Conservation (phyloP, 2,113 vertebrate genomes). For the Zootoca vivipara region DNA sequence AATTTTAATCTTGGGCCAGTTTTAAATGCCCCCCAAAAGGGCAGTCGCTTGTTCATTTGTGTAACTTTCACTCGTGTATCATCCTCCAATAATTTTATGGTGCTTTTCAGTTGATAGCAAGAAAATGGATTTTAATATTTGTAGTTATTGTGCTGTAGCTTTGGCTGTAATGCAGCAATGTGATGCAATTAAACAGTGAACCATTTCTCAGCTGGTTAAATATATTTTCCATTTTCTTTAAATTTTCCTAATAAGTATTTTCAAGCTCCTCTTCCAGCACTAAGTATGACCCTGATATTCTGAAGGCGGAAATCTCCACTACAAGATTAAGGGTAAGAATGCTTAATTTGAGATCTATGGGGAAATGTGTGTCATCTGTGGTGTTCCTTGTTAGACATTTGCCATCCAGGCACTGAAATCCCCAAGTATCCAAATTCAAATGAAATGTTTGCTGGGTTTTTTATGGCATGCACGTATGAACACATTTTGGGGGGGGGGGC, state of each 20-base stretch:
- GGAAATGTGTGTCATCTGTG: neutral
- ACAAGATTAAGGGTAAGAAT: slow-evolving; percentile 85
- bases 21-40: neutral
- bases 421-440: slow-evolving; percentile 24
- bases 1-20: neutral
- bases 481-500: neutral
- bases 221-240: slow-evolving; percentile 9
- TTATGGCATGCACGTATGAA: neutral
- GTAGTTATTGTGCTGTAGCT: slow-evolving; percentile 5
- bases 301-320: slow-evolving; percentile 88
- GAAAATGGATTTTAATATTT: neutral
- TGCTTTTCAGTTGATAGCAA: neutral
- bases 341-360: slow-evolving; percentile 12
- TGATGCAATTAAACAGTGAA: slow-evolving; percentile 18
- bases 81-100: neutral
- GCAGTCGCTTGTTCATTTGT: neutral
- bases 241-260: slow-evolving; percentile 75
- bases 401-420: slow-evolving; percentile 14
- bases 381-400: neutral
- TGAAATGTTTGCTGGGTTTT: slow-evolving; percentile 10
- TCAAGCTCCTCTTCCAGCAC: slow-evolving; percentile 88
- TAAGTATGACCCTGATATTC: slow-evolving; percentile 88
- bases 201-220: slow-evolving; percentile 38
- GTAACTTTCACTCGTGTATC: neutral
- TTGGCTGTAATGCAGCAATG: neutral